These are phyloP conservation scores for Pipistrellus kuhlii DNA, from an alignment of 2,797 vertebrate genomes.

Conservation along the genomic window DNA sequence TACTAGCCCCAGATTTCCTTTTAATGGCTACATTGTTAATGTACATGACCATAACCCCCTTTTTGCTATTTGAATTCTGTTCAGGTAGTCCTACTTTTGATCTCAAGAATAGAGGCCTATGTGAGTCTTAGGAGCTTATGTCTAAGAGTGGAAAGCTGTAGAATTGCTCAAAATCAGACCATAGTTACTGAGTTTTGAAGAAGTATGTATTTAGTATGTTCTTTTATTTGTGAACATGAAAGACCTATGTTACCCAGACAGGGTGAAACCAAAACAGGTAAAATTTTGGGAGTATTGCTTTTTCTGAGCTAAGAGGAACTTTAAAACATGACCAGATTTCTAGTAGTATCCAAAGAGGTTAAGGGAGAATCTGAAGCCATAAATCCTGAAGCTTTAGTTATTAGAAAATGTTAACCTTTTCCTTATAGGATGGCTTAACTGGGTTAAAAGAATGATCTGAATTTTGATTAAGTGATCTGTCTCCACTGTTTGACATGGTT, in stretches of 20 bases:
- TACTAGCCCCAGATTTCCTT: neutral
- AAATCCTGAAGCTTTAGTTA: conserved; percentile 1
- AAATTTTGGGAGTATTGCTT: neutral
- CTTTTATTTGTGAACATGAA: conserved; percentile 4
- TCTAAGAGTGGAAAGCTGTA: neutral
- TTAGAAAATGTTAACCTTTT: conserved; percentile 43
- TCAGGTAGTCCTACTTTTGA: neutral
- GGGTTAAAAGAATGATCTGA: neutral
- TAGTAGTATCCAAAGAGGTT: neutral
- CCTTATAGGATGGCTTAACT: neutral
- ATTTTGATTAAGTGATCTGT: conserved; percentile 23
- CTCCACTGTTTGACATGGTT: neutral
- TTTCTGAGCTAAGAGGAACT: conserved; percentile 7
- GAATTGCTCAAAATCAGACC: neutral
- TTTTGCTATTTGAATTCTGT: neutral
- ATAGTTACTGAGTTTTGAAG: neutral
- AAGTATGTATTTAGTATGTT: neutral
- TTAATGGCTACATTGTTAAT: neutral
- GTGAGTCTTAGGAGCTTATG: neutral
- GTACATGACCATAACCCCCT: neutral
- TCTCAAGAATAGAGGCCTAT: neutral
- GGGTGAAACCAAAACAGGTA: neutral
- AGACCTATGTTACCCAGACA: neutral
- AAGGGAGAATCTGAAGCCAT: neutral
- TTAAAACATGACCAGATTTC: conserved; percentile 10